Evolutionary conservation across 35 echinoderm and acorn worm species (phyloP).

Genomic region (Lytechinus pictus): DNA sequence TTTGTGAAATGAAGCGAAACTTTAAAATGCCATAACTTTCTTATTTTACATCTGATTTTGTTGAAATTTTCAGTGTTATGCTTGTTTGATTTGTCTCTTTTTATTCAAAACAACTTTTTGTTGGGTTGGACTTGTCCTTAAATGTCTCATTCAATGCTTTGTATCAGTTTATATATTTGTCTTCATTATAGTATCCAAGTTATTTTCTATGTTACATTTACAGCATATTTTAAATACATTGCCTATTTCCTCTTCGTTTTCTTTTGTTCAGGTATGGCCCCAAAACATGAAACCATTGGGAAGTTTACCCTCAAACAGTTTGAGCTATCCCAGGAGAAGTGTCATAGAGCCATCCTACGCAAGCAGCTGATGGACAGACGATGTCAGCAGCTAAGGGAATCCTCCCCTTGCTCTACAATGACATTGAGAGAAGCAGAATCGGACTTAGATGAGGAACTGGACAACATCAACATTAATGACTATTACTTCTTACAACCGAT

Average conservation of each 20-base stretch:
- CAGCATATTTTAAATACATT: too few relatives aligned
- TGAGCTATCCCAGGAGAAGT: slow-evolving; percentile 74
- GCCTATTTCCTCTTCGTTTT: slow-evolving; percentile 15
- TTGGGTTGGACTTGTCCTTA: too few relatives aligned
- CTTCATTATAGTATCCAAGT: too few relatives aligned
- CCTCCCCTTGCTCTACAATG: slow-evolving; percentile 18
- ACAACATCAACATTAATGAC: slow-evolving; percentile 81
- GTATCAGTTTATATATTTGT: too few relatives aligned
- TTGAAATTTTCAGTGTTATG: too few relatives aligned
- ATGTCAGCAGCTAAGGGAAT: slow-evolving; percentile 71
- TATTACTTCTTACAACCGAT: slow-evolving; percentile 99
- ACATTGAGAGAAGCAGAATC: slow-evolving; percentile 63
- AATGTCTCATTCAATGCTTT: too few relatives aligned
- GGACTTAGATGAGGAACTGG: slow-evolving; percentile 85
- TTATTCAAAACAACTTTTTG: too few relatives aligned
- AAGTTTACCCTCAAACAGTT: slow-evolving; percentile 74
- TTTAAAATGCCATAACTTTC: too few relatives aligned
- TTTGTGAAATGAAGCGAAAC: too few relatives aligned
- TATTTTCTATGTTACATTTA: too few relatives aligned
- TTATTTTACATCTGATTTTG: too few relatives aligned
- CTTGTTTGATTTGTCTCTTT: too few relatives aligned
- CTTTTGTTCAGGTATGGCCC: slow-evolving; percentile 74
- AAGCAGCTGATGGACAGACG: slow-evolving; percentile 77
- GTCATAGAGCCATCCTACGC: slow-evolving; percentile 74
- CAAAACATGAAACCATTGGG: slow-evolving; percentile 74